These are phyloP conservation scores for Albula goreensis DNA, from an alignment of 2,113 vertebrate genomes.

Conservation along the genomic window DNA sequence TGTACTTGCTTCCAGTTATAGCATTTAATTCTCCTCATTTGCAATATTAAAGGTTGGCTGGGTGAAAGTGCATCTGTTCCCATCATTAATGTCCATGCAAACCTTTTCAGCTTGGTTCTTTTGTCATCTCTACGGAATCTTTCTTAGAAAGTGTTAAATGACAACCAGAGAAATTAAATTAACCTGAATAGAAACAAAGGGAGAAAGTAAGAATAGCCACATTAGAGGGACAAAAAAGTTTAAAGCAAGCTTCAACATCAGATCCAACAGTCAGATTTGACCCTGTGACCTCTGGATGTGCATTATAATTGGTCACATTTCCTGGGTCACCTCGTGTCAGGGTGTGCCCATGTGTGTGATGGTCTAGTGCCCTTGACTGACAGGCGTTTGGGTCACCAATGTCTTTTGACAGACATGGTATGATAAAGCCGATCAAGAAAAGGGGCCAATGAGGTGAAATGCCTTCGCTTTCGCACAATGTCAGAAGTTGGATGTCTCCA, in stretches of 20 bases:
- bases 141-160: neutral
- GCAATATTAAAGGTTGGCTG: neutral
- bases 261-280: conserved; percentile 23
- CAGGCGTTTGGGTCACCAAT: conserved; percentile 34
- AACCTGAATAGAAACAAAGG: neutral
- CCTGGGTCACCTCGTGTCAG: conserved; percentile 45
- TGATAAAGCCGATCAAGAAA: conserved; percentile 20
- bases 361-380: conserved; percentile 48
- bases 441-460: neutral
- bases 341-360: conserved; percentile 30
- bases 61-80: neutral
- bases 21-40: neutral
- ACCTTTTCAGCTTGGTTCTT: neutral
- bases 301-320: conserved; percentile 52
- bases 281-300: conserved; percentile 40
- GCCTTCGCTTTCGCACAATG: neutral
- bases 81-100: neutral
- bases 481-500: neutral
- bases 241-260: neutral
- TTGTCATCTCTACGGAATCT: neutral
- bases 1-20: neutral
- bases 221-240: neutral
- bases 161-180: neutral
- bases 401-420: conserved; percentile 22
- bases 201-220: neutral